Evolutionary conservation across 2,888 invertebrate species (phyloP).

Genomic region (Temnothorax ravouxi): DNA sequence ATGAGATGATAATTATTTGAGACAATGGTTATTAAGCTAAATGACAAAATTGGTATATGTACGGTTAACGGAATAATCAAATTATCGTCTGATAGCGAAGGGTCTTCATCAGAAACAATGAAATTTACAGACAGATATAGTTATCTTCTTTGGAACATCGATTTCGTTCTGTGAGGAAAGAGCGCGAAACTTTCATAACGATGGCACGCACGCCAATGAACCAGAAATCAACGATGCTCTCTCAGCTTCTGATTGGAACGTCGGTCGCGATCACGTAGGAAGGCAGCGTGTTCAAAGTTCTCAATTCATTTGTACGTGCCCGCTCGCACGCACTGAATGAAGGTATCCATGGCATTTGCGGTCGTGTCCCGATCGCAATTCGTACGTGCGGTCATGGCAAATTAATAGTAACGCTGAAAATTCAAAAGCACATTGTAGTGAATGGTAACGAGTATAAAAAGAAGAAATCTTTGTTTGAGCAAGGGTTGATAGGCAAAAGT

Average conservation of each 20-base stretch:
- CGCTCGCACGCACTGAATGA: slow-evolving; percentile 9
- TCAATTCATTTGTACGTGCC: slow-evolving; percentile 50
- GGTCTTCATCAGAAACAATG: not conserved
- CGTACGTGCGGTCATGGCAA: not conserved
- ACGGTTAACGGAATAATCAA: not conserved
- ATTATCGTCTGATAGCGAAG: not conserved
- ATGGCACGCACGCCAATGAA: slow-evolving; percentile 8
- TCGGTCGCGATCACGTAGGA: slow-evolving; percentile 7
- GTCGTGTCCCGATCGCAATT: not conserved
- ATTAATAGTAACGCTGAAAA: not conserved
- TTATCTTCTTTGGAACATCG: not conserved
- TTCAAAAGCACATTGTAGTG: not conserved
- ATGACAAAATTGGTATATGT: not conserved
- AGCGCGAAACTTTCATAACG: slow-evolving; percentile 25
- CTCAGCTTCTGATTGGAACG: slow-evolving; percentile 18
- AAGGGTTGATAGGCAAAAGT: not conserved
- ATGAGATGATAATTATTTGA: not conserved
- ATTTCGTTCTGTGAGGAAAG: not conserved
- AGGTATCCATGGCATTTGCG: not conserved
- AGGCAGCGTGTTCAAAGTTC: slow-evolving; percentile 17
- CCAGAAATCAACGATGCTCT: slow-evolving; percentile 8
- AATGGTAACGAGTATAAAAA: not conserved
- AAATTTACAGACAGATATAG: not conserved
- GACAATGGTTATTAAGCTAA: not conserved
- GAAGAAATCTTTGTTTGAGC: not conserved